Conservation (phyloP, 2,113 vertebrate genomes). For the Cathartes aura region DNA sequence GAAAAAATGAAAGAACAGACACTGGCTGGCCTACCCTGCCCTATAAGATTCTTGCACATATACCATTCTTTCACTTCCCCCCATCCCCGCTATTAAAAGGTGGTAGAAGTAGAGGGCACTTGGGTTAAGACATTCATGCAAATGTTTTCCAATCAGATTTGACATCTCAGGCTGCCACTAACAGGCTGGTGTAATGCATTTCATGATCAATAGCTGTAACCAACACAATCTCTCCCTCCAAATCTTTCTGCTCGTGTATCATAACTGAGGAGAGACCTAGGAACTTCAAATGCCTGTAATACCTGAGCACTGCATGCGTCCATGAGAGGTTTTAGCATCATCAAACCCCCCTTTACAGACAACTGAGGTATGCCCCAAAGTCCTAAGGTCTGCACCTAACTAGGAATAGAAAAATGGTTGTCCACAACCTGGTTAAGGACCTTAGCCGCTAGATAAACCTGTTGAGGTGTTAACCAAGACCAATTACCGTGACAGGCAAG, state of each 20-base stretch:
- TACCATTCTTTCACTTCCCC: not conserved
- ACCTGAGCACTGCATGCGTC: fast-evolving
- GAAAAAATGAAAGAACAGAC: not conserved
- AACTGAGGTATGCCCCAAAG: not conserved
- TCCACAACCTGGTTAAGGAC: not conserved
- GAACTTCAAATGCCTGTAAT: not conserved
- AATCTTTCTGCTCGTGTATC: not conserved
- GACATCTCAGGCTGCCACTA: not conserved
- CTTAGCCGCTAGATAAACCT: not conserved
- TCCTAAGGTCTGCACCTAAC: not conserved
- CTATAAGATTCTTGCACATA: not conserved
- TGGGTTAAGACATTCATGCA: not conserved
- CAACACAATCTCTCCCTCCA: not conserved
- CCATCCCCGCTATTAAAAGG: not conserved
- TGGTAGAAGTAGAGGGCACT: not conserved
- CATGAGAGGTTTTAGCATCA: not conserved
- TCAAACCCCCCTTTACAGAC: not conserved
- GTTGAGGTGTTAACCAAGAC: not conserved
- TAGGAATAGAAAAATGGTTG: not conserved
- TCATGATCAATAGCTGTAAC: not conserved
- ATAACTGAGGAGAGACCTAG: not conserved
- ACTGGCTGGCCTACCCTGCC: not conserved
- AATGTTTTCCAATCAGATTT: not conserved
- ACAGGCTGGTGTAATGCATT: not conserved
- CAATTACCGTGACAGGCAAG: not conserved